Evolutionary conservation across 2,888 invertebrate species (phyloP).

Genomic region (Branchellion lobata): DNA sequence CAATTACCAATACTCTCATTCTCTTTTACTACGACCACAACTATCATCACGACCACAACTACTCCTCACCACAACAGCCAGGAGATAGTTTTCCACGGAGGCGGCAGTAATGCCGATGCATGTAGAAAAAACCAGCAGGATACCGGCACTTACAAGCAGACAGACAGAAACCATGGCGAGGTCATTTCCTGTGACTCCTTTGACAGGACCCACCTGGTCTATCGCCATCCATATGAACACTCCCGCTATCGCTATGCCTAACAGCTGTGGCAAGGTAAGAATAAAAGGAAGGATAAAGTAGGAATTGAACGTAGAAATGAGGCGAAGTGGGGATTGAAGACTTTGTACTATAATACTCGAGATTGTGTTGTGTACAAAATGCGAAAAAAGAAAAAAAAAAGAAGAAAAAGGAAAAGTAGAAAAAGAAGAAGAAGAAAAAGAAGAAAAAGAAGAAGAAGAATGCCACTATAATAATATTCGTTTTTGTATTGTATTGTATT

Average conservation of each 20-base stretch:
- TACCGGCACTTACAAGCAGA: constrained; percentile 20
- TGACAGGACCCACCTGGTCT: constrained; percentile 28
- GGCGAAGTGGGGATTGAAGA: background rate
- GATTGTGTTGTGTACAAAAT: too few relatives aligned
- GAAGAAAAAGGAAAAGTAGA: too few relatives aligned
- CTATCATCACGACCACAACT: too few relatives aligned
- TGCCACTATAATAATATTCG: too few relatives aligned
- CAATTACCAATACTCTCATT: too few relatives aligned
- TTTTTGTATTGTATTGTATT: background rate
- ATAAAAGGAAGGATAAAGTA: background rate
- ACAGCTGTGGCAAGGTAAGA: background rate
- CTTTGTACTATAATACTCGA: background rate
- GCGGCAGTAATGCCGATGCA: constrained; percentile 33
- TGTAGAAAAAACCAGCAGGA: constrained; percentile 1
- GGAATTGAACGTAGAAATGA: background rate
- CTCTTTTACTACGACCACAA: too few relatives aligned
- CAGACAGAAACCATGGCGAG: constrained; percentile 24
- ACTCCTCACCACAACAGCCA: constrained; percentile 23
- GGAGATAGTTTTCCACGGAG: constrained; percentile 3
- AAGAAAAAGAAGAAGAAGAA: background rate
- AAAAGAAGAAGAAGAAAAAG: too few relatives aligned
- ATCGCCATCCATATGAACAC: constrained; percentile 41
- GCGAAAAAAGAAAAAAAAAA: too few relatives aligned
- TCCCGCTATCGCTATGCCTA: constrained; percentile 16
- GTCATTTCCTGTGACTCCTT: constrained; percentile 24